phyloP scores from a whole-genome alignment of 2,113 vertebrate genomes.

The Gambusia holbrooki region DNA sequence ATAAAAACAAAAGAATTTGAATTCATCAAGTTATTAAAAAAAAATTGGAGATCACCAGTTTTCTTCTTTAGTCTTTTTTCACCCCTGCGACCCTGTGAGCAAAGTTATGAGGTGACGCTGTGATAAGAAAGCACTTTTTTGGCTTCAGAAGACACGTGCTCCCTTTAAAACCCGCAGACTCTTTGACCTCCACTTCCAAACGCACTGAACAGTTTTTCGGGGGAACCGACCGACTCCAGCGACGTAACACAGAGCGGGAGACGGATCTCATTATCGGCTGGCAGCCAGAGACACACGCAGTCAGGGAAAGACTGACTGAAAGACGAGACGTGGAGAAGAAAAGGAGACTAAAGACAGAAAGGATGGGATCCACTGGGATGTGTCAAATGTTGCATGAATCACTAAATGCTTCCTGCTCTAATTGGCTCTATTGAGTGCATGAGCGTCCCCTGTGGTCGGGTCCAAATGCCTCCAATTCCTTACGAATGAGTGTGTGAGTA shows the following conservation, averaged over 20 bases:
- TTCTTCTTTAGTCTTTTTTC: neutral
- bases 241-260: slow-evolving; percentile 70
- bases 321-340: slow-evolving; percentile 28
- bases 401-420: slow-evolving; percentile 65
- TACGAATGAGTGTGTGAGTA: slow-evolving; percentile 5
- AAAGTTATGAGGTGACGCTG: slow-evolving; percentile 1
- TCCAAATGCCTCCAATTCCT: slow-evolving; percentile 36
- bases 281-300: slow-evolving; percentile 35
- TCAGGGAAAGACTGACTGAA: slow-evolving; percentile 24
- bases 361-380: slow-evolving; percentile 50
- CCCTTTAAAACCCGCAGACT: slow-evolving; percentile 42
- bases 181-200: slow-evolving; percentile 33
- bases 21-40: too few relatives aligned
- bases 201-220: slow-evolving; percentile 38
- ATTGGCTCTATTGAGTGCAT: slow-evolving; percentile 63
- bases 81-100: neutral
- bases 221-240: slow-evolving; percentile 63
- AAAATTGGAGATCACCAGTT: too few relatives aligned
- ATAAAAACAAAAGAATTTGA: too few relatives aligned
- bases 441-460: slow-evolving; percentile 29
- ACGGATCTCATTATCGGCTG: slow-evolving; percentile 56
- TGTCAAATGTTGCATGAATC: slow-evolving; percentile 69
- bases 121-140: slow-evolving; percentile 17
- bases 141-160: slow-evolving; percentile 4
- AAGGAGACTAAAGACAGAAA: slow-evolving; percentile 22